Conservation (phyloP, 2,797 vertebrate species). For the Dryobates pubescens region DNA sequence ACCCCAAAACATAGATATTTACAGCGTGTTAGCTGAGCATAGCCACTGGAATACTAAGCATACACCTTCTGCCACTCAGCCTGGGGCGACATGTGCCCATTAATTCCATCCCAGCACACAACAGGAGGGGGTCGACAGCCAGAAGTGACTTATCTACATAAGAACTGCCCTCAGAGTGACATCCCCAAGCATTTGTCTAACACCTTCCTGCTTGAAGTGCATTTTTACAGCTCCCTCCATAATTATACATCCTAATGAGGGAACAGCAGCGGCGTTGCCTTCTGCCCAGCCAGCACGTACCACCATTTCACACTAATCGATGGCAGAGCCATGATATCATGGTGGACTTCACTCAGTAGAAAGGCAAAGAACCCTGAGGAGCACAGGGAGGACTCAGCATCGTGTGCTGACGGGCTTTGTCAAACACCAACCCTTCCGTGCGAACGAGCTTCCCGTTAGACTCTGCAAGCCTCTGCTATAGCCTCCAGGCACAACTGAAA, state of each 20-base stretch:
- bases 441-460: neutral
- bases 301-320: neutral
- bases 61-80: neutral
- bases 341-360: neutral
- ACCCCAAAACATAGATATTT: neutral
- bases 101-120: constrained; percentile 10
- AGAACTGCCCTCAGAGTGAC: neutral
- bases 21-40: neutral
- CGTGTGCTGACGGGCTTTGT: neutral
- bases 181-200: constrained; percentile 13
- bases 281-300: neutral
- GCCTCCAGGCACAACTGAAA: constrained; percentile 7
- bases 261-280: neutral
- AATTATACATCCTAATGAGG: constrained; percentile 11
- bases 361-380: constrained; percentile 9
- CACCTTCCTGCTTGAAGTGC: neutral
- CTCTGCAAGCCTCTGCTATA: neutral
- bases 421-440: neutral
- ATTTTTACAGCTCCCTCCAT: neutral
- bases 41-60: neutral
- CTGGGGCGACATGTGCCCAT: neutral
- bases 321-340: neutral
- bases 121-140: neutral
- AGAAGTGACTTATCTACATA: neutral
- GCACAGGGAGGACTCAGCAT: accelerated